Evolutionary conservation across 2,113 vertebrate species (phyloP), one percentile per base, ranked within the genome.

Genomic region (Bubo bubo): DNA sequence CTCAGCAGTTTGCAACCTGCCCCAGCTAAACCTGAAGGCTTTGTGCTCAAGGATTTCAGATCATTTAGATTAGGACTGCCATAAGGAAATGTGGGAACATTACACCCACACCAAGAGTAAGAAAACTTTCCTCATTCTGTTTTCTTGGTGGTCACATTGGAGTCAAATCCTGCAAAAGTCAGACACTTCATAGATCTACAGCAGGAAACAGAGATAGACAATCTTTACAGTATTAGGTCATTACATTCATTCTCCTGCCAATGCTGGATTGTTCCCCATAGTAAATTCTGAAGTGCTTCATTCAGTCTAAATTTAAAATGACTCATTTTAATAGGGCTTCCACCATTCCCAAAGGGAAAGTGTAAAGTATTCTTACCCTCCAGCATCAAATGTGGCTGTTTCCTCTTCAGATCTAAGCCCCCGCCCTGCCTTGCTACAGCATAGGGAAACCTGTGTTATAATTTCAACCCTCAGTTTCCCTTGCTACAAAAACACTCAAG

Each of bases 1-100:
- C 81, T 97, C 88, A 95, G 95, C 90, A 95, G 94, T 96, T 91
- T 97, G 93, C 76, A 97, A 80, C 94, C 92, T 97, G 96, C 85
- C 94, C 64, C 80, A 82, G 86, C 95, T 94, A 94, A 96, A 93
- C 59, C 59, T 74, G 47, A 86, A 83, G 68, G 68, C 73, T 97
- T 73, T 85, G 76, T 49, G 63, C 49, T 90, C 37, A 90, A 60
- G 55, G n/a, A 86, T 35, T 92, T 88, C 82, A 88, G 76, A 86
- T 89, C 71, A 86, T 94, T 96, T 93, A 72, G 95, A 89, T 27
- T 76, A 97, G 77, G 71, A 60, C 34, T 68, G 47, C 94, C 88
- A 95, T 50, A 93, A 95, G 90, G 89, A 96, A 96, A 95, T 3
- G 8, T 47, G 73, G 79, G 32, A 92, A 97, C 91, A 82, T 80